Conservation (phyloP, 2,113 vertebrate species). For the Tympanuchus pallidicinctus region DNA sequence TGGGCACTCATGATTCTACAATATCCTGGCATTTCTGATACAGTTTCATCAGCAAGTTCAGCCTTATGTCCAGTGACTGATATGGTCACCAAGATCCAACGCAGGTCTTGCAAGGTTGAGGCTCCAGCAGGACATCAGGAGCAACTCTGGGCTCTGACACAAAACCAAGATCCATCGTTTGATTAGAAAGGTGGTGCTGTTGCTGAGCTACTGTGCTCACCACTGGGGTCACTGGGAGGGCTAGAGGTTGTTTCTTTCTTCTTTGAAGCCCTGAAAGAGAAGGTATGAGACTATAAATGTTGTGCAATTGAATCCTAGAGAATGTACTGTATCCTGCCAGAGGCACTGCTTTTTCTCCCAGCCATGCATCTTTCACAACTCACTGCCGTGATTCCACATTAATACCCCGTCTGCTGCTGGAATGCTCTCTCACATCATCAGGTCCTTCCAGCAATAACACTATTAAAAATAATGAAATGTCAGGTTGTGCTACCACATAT, state of each 20-base stretch:
- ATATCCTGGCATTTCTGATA: not conserved
- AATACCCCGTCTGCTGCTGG: not conserved
- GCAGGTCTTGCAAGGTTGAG: not conserved
- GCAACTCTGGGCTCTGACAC: not conserved
- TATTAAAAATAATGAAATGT: slow-evolving; percentile 55
- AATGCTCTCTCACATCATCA: slow-evolving; percentile 6
- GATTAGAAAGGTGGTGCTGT: not conserved
- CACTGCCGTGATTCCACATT: slow-evolving; percentile 14
- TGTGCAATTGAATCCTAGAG: slow-evolving; percentile 18
- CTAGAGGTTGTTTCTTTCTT: not conserved
- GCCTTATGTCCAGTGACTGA: not conserved
- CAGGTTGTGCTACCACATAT: slow-evolving; percentile 3
- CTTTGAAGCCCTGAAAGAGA: not conserved
- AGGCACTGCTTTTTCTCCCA: slow-evolving; percentile 20
- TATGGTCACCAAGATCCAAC: not conserved
- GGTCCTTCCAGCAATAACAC: slow-evolving; percentile 37
- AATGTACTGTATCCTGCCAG: not conserved
- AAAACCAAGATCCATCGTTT: not conserved
- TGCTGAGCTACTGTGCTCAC: not conserved
- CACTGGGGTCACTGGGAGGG: not conserved
- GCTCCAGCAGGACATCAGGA: not conserved
- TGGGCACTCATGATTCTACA: accelerated
- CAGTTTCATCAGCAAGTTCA: not conserved
- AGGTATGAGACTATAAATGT: not conserved
- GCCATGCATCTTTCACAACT: slow-evolving; percentile 15